Conservation (phyloP, 2,888 invertebrate species). For the Cantharis rustica region DNA sequence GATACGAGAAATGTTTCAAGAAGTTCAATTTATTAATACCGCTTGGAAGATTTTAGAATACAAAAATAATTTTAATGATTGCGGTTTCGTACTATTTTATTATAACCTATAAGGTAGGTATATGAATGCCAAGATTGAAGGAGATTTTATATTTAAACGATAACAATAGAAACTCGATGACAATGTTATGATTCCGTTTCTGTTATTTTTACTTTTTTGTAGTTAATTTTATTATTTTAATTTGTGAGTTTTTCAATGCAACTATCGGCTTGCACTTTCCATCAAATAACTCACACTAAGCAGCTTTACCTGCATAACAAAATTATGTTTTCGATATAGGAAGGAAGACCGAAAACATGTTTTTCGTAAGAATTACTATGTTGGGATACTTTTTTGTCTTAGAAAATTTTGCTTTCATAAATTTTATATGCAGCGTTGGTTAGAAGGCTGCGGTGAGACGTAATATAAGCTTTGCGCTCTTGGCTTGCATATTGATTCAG, state of each 20-base stretch:
- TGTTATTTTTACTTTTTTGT: background rate
- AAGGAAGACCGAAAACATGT: constrained; percentile 36
- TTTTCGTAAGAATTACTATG: constrained; percentile 25
- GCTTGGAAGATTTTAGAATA: background rate
- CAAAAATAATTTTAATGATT: background rate
- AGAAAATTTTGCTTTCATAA: constrained; percentile 46
- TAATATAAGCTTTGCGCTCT: constrained; percentile 41
- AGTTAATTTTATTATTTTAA: background rate
- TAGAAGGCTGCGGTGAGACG: constrained; percentile 36
- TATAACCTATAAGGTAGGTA: background rate
- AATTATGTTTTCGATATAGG: background rate
- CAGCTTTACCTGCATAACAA: background rate
- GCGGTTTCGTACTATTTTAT: background rate
- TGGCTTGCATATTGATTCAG: constrained; percentile 39
- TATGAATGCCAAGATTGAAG: background rate
- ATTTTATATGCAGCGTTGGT: constrained; percentile 46
- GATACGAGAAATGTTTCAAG: background rate
- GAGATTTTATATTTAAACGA: background rate
- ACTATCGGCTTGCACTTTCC: background rate
- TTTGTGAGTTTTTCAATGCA: background rate
- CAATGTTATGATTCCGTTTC: no score
- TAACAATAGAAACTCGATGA: background rate
- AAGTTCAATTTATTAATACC: background rate
- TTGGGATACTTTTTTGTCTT: constrained; percentile 36
- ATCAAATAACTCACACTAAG: background rate